These are phyloP conservation scores for Pangasianodon gigas DNA, from an alignment of 2,113 vertebrate species.

Conservation along the genomic window DNA sequence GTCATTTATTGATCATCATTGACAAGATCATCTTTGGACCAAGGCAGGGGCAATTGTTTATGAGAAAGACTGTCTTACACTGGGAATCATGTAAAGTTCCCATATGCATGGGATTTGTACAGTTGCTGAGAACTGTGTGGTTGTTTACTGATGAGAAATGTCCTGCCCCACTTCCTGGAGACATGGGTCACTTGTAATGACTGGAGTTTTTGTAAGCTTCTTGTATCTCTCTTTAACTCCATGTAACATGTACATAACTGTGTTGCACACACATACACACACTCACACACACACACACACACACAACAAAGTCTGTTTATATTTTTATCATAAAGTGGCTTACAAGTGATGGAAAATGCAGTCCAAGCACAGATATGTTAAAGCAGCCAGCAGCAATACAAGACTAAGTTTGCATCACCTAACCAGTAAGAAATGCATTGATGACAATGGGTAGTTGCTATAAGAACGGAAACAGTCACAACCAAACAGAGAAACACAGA, in stretches of 20 bases:
- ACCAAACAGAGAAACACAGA: neutral
- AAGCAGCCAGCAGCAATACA: neutral
- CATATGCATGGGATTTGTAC: neutral
- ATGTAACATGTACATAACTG: constrained; percentile 25
- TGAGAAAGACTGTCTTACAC: neutral
- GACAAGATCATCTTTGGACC: neutral
- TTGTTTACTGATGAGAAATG: constrained; percentile 11
- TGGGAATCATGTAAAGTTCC: constrained; percentile 10
- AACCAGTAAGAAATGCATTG: neutral
- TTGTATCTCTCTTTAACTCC: neutral
- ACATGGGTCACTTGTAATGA: neutral
- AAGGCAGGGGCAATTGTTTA: neutral
- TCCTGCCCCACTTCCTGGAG: neutral
- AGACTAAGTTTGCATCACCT: neutral
- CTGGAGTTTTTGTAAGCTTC: neutral
- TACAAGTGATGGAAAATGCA: neutral
- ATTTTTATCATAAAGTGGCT: neutral
- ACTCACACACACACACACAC: constrained; percentile 9
- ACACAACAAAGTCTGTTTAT: neutral
- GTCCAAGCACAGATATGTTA: neutral
- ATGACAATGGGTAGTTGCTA: neutral
- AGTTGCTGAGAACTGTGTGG: constrained; percentile 8
- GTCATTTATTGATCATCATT: constrained; percentile 20
- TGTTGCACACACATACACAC: constrained; percentile 5
- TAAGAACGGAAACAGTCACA: neutral